These are phyloP conservation scores for Orthonevra nobilis DNA, from an alignment of 2,888 invertebrate species.

Conservation along the genomic window DNA sequence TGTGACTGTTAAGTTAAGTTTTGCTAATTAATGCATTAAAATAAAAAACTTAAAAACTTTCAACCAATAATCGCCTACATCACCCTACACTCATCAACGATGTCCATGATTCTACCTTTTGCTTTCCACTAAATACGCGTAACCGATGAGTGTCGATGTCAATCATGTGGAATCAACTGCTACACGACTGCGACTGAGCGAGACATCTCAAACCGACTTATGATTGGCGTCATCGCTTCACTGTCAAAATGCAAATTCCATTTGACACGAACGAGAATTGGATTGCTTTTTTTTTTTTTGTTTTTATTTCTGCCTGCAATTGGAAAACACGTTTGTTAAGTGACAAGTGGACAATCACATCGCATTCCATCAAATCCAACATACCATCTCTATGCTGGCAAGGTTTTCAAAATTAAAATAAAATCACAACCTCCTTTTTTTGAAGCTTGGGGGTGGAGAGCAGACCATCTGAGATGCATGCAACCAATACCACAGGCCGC, in stretches of 20 bases:
- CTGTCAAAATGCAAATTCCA: conserved; percentile 59
- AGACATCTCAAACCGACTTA: conserved; percentile 59
- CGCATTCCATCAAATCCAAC: conserved; percentile 10
- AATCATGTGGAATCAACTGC: conserved; percentile 67
- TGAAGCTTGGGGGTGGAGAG: neutral
- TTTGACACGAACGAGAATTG: conserved; percentile 29
- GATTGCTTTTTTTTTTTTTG: neutral
- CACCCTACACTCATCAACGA: conserved; percentile 33
- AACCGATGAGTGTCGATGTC: conserved; percentile 71
- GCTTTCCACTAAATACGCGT: conserved; percentile 61
- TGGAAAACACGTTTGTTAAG: conserved; percentile 14
- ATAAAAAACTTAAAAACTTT: too few species aligned
- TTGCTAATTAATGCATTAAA: too few species aligned
- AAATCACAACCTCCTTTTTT: conserved; percentile 11
- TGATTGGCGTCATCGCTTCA: conserved; percentile 68
- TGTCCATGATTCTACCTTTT: conserved; percentile 21
- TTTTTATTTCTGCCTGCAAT: neutral
- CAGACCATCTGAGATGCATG: conserved; percentile 35
- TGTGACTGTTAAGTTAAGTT: too few species aligned
- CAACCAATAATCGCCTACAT: neutral
- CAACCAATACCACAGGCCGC: conserved; percentile 27
- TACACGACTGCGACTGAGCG: conserved; percentile 54
- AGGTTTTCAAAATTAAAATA: conserved; percentile 2
- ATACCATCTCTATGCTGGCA: conserved; percentile 7
- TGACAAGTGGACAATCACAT: conserved; percentile 34